phyloP scores from a whole-genome alignment of 2,797 vertebrate genomes.

The Atherinosoma microstoma region DNA sequence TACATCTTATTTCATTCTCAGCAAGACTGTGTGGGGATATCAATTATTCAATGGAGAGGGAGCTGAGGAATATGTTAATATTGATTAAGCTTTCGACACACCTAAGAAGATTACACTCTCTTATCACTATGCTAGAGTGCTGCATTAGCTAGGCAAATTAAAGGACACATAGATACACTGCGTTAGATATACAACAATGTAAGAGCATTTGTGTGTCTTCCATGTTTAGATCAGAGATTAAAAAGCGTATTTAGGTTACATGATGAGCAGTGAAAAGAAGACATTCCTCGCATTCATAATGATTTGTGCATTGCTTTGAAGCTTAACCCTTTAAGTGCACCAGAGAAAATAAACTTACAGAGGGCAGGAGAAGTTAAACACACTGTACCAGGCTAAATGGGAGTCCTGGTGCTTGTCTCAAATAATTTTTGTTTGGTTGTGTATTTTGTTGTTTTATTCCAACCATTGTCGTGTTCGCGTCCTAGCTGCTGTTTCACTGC shows the following conservation, averaged over 20 bases:
- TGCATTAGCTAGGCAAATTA: slow-evolving; percentile 79
- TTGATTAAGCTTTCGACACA: slow-evolving; percentile 85
- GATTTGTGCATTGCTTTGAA: slow-evolving; percentile 54
- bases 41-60: slow-evolving; percentile 86
- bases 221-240: slow-evolving; percentile 75
- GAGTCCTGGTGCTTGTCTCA: slow-evolving; percentile 5
- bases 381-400: slow-evolving; percentile 27
- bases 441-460: slow-evolving; percentile 42
- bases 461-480: slow-evolving; percentile 32
- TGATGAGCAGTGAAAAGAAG: slow-evolving; percentile 45
- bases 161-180: slow-evolving; percentile 72
- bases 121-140: slow-evolving; percentile 80
- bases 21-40: slow-evolving; percentile 84
- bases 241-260: slow-evolving; percentile 63
- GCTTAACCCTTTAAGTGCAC: slow-evolving; percentile 65
- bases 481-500: slow-evolving; percentile 61
- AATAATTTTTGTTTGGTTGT: slow-evolving; percentile 22
- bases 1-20: slow-evolving; percentile 87
- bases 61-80: slow-evolving; percentile 86
- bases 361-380: slow-evolving; percentile 45
- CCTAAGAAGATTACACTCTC: slow-evolving; percentile 85
- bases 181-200: slow-evolving; percentile 67
- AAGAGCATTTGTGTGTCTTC: slow-evolving; percentile 59
- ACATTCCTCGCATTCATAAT: slow-evolving; percentile 52
- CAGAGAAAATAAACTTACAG: slow-evolving; percentile 40